Conservation (phyloP, 1,140 invertebrate genomes). For the Tetraneura akinire region DNA sequence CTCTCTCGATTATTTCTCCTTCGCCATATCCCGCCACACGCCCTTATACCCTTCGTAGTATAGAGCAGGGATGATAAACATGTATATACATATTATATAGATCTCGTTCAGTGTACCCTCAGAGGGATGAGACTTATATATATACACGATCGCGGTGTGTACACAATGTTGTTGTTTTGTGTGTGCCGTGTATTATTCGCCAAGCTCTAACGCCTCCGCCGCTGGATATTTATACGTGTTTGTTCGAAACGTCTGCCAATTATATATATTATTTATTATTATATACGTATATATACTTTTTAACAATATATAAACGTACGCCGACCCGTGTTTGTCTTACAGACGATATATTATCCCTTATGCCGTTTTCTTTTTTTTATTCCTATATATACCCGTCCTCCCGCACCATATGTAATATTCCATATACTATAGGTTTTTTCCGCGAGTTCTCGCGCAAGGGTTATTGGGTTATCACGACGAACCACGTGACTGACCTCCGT, state of each 20-base stretch:
- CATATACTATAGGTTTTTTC: neutral
- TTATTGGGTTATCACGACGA: neutral
- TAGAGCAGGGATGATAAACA: neutral
- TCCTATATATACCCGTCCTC: too few species aligned
- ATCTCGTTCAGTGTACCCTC: neutral
- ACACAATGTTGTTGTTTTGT: constrained; percentile 16
- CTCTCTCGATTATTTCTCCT: neutral
- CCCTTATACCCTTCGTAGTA: neutral
- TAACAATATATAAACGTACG: constrained; percentile 26
- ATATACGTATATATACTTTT: too few species aligned
- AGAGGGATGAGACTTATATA: neutral
- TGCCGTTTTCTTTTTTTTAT: constrained; percentile 13
- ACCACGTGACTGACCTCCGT: neutral
- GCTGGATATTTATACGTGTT: constrained; percentile 33
- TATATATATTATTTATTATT: neutral
- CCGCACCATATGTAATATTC: neutral
- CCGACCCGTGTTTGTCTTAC: constrained; percentile 27
- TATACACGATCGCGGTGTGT: neutral
- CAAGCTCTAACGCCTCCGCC: constrained; percentile 43
- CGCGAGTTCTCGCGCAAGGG: neutral
- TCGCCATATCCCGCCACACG: neutral
- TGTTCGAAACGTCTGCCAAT: constrained; percentile 35
- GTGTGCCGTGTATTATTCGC: constrained; percentile 31
- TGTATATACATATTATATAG: neutral
- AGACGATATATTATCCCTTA: neutral